phyloP scores from a whole-genome alignment of 1,140 invertebrate species.

The Popillia japonica region DNA sequence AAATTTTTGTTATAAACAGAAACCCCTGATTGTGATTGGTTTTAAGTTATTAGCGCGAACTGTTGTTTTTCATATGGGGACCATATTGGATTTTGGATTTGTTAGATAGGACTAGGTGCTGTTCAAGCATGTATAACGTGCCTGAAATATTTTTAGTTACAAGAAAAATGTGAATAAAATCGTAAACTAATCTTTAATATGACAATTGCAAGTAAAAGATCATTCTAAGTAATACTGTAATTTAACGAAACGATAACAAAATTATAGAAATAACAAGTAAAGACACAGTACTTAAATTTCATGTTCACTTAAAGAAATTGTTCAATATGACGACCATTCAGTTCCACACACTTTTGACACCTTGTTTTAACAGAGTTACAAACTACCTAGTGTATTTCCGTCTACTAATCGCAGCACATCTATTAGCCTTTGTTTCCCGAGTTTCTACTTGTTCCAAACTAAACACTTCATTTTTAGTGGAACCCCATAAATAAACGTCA shows the following conservation, averaged over 20 bases:
- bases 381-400: background rate
- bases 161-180: too few relatives aligned
- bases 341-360: slow-evolving; percentile 31
- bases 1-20: slow-evolving; percentile 30
- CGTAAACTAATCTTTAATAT: too few relatives aligned
- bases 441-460: background rate
- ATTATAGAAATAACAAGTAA: slow-evolving; percentile 23
- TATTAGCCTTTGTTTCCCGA: too few relatives aligned
- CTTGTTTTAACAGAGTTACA: slow-evolving; percentile 16
- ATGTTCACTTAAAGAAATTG: slow-evolving; percentile 37
- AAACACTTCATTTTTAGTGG: slow-evolving; percentile 14
- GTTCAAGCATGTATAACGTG: too few relatives aligned
- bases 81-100: too few relatives aligned
- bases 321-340: slow-evolving; percentile 40
- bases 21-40: too few relatives aligned
- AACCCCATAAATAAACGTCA: too few relatives aligned
- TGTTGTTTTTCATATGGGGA: slow-evolving; percentile 27
- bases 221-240: too few relatives aligned
- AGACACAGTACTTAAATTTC: slow-evolving; percentile 31
- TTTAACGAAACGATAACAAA: too few relatives aligned
- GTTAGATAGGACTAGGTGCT: too few relatives aligned
- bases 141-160: too few relatives aligned
- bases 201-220: background rate
- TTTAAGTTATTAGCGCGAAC: slow-evolving; percentile 31
- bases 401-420: too few relatives aligned